phyloP scores from a whole-genome alignment of 35 echinoderm and acorn worm genomes.

The Heliocidaris erythrogramma region DNA sequence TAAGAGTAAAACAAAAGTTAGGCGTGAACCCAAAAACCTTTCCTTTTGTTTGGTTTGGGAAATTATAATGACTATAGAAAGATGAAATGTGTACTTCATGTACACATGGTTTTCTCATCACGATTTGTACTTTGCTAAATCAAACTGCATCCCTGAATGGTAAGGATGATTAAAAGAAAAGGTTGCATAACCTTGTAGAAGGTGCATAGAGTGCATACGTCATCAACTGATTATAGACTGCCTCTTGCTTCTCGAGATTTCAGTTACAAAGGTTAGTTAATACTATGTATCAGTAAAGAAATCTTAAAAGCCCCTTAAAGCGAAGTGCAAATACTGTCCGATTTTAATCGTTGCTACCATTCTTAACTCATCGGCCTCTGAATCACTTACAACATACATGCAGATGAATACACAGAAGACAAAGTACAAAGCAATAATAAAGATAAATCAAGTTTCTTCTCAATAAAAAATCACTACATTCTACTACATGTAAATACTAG shows the following conservation, averaged over 20 bases:
- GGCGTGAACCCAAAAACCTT: neutral
- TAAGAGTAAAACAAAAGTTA: neutral
- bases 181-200: neutral
- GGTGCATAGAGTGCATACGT: neutral
- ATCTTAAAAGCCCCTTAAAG: neutral
- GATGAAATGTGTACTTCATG: neutral
- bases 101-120: too few relatives aligned
- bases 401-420: too few relatives aligned
- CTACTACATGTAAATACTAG: too few relatives aligned
- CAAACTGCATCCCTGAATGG: neutral
- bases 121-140: neutral
- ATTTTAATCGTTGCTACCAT: neutral
- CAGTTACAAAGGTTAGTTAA: neutral
- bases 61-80: neutral
- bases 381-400: neutral
- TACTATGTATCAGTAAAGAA: neutral
- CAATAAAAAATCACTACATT: neutral
- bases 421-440: too few relatives aligned
- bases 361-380: neutral
- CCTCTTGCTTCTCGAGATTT: neutral
- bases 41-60: neutral
- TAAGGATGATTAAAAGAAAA: neutral
- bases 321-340: neutral
- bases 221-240: neutral
- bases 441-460: too few relatives aligned